phyloP scores from a whole-genome alignment of 2,888 invertebrate genomes.

The Brassicogethes aeneus region DNA sequence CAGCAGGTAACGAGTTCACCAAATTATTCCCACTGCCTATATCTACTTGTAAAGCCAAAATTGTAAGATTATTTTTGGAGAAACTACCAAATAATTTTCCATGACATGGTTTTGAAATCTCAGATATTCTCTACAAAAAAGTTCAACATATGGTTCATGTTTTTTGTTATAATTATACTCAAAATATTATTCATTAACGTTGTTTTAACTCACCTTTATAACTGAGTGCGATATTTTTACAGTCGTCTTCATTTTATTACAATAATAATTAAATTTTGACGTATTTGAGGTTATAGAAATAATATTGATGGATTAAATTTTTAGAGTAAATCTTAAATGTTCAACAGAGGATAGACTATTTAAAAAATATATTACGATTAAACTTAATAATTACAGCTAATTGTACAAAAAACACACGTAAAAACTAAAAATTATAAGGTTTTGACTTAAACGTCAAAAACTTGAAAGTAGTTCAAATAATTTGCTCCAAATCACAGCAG shows the following conservation, averaged over 20 bases:
- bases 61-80: slow-evolving; percentile 59
- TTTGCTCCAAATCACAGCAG: too few species aligned
- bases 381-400: too few species aligned
- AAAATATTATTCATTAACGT: slow-evolving; percentile 5
- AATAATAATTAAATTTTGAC: too few species aligned
- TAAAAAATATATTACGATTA: too few species aligned
- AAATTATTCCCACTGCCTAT: slow-evolving; percentile 47
- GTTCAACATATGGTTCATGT: slow-evolving; percentile 4
- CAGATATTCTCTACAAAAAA: slow-evolving; percentile 54
- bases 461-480: too few species aligned
- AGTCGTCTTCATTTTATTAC: slow-evolving; percentile 68
- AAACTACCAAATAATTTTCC: slow-evolving; percentile 70
- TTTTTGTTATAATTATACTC: not conserved
- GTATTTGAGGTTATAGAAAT: too few species aligned
- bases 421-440: too few species aligned
- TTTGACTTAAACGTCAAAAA: too few species aligned
- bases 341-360: too few species aligned
- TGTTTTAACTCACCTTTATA: slow-evolving; percentile 51
- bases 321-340: too few species aligned
- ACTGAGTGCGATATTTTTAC: slow-evolving; percentile 63
- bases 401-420: too few species aligned
- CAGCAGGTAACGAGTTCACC: slow-evolving; percentile 62
- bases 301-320: too few species aligned
- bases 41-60: slow-evolving; percentile 61
- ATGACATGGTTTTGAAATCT: slow-evolving; percentile 51